Percentiles rank a stretch among this genome's conserved stretches.
phyloP scores from a whole-genome alignment of 2,113 vertebrate species.

The Pollimyrus isidori region DNA sequence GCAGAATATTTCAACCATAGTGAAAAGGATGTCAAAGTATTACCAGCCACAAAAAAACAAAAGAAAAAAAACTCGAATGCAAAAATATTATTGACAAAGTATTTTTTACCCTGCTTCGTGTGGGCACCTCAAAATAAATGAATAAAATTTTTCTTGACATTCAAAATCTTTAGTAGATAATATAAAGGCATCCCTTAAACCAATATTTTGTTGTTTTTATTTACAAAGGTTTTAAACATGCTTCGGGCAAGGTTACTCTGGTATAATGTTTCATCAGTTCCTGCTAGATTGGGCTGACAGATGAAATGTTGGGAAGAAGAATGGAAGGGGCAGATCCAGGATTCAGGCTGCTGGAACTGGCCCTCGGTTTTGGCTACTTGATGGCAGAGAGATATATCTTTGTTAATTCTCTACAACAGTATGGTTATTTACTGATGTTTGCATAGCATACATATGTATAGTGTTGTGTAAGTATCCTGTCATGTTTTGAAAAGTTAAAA shows the following conservation, averaged over 20 bases:
- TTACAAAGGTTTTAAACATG: not conserved
- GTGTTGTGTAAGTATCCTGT: not conserved
- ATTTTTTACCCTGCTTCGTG: not conserved
- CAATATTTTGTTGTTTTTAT: conserved; percentile 1
- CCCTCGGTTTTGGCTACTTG: not conserved
- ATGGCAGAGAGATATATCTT: not conserved
- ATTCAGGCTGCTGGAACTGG: not conserved
- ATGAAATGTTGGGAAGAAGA: not conserved
- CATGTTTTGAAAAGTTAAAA: not conserved
- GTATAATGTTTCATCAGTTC: not conserved
- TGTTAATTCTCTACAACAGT: not conserved
- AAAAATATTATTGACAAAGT: conserved; percentile 2
- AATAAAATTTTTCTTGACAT: not conserved
- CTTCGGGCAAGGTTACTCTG: not conserved
- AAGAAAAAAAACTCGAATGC: not conserved
- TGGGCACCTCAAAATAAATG: not conserved
- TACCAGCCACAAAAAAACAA: not conserved
- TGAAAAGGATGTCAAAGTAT: not conserved
- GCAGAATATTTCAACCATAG: not conserved
- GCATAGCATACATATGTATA: not conserved
- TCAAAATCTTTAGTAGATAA: not conserved
- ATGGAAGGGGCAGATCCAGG: not conserved
- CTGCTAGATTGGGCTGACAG: not conserved
- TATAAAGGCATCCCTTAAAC: not conserved
- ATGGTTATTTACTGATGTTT: not conserved